Percentiles rank a stretch among this genome's conserved stretches.
Evolutionary conservation across 2,797 vertebrate species (phyloP).

Genomic region (Hyperoplus lanceolatus): DNA sequence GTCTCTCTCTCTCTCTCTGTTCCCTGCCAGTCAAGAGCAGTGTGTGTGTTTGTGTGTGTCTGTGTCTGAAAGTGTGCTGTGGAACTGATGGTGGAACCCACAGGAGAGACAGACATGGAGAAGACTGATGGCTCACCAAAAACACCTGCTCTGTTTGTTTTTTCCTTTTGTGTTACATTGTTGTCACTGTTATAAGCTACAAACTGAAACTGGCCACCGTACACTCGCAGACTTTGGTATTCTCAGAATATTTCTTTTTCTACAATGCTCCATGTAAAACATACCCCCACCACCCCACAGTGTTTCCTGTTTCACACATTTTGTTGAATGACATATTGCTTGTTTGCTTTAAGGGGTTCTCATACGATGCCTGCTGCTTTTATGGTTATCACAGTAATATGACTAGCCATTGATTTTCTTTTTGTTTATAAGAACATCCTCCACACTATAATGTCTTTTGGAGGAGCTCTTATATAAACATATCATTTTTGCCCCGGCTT

Average conservation of each 20-base stretch:
- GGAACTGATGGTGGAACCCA: constrained; percentile 80
- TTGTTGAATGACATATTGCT: constrained; percentile 28
- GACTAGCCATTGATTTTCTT: constrained; percentile 58
- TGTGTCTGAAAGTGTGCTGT: constrained; percentile 69
- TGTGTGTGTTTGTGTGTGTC: constrained; percentile 38
- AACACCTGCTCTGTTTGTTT: constrained; percentile 75
- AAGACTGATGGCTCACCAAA: constrained; percentile 76
- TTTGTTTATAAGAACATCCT: constrained; percentile 56
- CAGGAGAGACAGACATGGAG: constrained; percentile 70
- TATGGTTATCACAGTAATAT: constrained; percentile 47
- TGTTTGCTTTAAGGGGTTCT: constrained; percentile 40
- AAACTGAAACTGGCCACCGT: constrained; percentile 65
- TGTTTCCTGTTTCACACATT: constrained; percentile 12
- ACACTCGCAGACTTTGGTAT: constrained; percentile 44
- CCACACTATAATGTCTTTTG: constrained; percentile 39
- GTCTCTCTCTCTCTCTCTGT: constrained; percentile 58
- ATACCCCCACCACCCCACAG: background rate
- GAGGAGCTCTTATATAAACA: constrained; percentile 64
- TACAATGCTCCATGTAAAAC: constrained; percentile 28
- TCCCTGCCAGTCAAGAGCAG: constrained; percentile 87
- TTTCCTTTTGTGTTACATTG: constrained; percentile 60
- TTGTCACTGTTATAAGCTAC: constrained; percentile 72
- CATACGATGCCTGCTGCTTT: constrained; percentile 31
- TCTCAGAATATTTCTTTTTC: constrained; percentile 28
- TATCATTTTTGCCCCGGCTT: constrained; percentile 52